A percentile compares a stretch with the other conserved stretches of the same genome.
These are phyloP conservation scores for Alligator sinensis DNA, from an alignment of 2,113 vertebrate genomes.

Conservation along the genomic window DNA sequence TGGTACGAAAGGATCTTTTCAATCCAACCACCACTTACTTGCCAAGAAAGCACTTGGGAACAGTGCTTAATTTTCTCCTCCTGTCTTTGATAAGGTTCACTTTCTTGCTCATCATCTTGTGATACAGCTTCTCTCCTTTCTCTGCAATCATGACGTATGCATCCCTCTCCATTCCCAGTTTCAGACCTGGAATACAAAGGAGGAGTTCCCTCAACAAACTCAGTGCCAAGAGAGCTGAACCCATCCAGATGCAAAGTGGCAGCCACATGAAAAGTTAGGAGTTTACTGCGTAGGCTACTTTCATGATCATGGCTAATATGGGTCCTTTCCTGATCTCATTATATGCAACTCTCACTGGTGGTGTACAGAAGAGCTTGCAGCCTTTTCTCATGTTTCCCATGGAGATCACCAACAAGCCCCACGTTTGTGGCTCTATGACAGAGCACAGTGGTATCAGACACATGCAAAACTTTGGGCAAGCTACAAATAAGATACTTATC, in stretches of 20 bases:
- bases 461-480: not conserved
- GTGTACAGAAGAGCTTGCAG: not conserved
- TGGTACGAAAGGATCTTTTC: conserved; percentile 50
- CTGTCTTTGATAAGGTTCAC: conserved; percentile 95
- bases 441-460: not conserved
- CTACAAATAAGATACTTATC: not conserved
- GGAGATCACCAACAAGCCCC: not conserved
- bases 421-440: not conserved
- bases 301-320: not conserved
- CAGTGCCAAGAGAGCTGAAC: conserved; percentile 3
- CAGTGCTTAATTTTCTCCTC: conserved; percentile 94
- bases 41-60: conserved; percentile 98
- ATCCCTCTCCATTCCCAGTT: conserved; percentile 97
- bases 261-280: not conserved
- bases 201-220: conserved; percentile 9
- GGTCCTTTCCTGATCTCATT: not conserved
- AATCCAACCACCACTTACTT: conserved; percentile 88
- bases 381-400: not conserved
- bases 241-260: not conserved
- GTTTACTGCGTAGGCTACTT: not conserved
- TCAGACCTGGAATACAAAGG: conserved; percentile 85
- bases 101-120: conserved; percentile 98
- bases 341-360: not conserved
- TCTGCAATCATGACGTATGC: conserved; percentile 98
- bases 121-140: conserved; percentile 98